Evolutionary conservation across 2,888 invertebrate species (phyloP).

Genomic region (Leucophenga montana): DNA sequence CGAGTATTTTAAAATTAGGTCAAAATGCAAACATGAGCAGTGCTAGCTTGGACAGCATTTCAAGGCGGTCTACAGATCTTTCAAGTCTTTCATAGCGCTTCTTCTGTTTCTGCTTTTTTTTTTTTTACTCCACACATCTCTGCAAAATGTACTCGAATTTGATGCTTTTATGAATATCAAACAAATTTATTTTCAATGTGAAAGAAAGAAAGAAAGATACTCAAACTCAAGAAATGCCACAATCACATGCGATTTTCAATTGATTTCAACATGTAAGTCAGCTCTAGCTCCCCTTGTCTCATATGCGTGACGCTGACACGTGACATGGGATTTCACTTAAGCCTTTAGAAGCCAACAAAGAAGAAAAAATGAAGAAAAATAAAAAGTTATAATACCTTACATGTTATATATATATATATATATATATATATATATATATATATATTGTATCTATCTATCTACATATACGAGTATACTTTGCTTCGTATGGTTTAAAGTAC

Average conservation of each 20-base stretch:
- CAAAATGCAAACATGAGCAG: conserved; percentile 24
- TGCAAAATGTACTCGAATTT: neutral
- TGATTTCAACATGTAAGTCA: conserved; percentile 19
- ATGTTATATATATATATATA: conserved; percentile 8
- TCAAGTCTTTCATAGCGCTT: no score
- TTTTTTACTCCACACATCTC: neutral
- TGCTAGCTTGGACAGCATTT: neutral
- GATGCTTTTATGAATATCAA: conserved; percentile 21
- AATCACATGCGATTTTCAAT: conserved; percentile 21
- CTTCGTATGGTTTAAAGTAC: conserved; percentile 9
- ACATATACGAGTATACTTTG: neutral
- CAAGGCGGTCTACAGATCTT: neutral
- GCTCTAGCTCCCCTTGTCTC: neutral
- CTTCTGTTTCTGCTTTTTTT: no score
- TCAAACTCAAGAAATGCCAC: conserved; percentile 10
- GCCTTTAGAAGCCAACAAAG: conserved; percentile 52
- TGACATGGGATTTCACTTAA: conserved; percentile 72
- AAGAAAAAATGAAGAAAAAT: conserved; percentile 58
- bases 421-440: no score
- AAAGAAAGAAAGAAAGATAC: neutral
- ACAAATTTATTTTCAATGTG: conserved; percentile 21
- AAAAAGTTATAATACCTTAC: conserved; percentile 7
- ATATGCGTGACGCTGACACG: conserved; percentile 57
- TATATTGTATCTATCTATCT: neutral
- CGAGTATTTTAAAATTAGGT: conserved; percentile 34